Evolutionary conservation across 2,797 vertebrate species (phyloP).

Genomic region (Phrynocephalus vlangalii): DNA sequence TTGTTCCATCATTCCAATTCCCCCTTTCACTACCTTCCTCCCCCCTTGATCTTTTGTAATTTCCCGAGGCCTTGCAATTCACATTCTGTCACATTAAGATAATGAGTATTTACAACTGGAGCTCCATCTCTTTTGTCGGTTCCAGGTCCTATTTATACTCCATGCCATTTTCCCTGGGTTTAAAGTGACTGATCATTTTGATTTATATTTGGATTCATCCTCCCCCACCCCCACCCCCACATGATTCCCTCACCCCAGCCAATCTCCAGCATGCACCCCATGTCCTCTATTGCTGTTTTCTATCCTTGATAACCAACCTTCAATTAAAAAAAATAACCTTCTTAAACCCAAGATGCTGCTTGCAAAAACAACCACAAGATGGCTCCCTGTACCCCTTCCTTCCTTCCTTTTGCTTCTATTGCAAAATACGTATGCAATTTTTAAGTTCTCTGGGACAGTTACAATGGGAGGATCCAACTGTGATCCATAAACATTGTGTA

Average conservation of each 20-base stretch:
- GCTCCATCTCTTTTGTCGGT: conserved; percentile 71
- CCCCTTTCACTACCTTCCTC: conserved; percentile 36
- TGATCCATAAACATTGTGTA: conserved; percentile 47
- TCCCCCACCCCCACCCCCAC: conserved; percentile 13
- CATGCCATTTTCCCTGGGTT: conserved; percentile 69
- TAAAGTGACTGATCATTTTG: conserved; percentile 74
- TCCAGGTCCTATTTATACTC: conserved; percentile 78
- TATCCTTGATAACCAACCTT: conserved; percentile 50
- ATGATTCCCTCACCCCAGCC: not conserved
- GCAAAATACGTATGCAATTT: conserved; percentile 37
- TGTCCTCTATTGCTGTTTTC: conserved; percentile 21
- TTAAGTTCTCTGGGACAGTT: conserved; percentile 10
- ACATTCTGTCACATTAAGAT: conserved; percentile 76
- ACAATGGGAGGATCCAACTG: conserved; percentile 50
- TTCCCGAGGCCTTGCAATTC: conserved; percentile 75
- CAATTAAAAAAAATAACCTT: not conserved
- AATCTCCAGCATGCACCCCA: conserved; percentile 12
- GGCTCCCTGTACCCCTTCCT: conserved; percentile 77
- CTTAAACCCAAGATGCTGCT: conserved; percentile 39
- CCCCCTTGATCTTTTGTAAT: conserved; percentile 66
- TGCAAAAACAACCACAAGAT: conserved; percentile 74
- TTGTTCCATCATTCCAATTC: conserved; percentile 53
- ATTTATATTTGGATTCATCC: conserved; percentile 68
- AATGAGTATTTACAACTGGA: conserved; percentile 80
- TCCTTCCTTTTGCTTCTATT: conserved; percentile 34